A percentile compares a stretch with the other conserved stretches of the same genome.
phyloP scores from a whole-genome alignment of 1,140 invertebrate genomes.

The Tachypleus tridentatus region DNA sequence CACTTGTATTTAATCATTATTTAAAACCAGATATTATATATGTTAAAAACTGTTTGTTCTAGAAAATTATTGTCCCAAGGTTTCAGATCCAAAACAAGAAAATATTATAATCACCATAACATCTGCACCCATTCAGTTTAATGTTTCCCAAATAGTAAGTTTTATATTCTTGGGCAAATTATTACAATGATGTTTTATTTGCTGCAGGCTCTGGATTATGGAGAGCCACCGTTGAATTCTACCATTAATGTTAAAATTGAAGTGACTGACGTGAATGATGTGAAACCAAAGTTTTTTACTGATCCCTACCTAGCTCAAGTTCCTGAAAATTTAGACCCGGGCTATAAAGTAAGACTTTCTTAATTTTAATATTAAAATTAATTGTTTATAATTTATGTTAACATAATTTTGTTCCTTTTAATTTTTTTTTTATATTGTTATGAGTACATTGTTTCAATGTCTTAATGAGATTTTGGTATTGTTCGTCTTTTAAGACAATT shows the following conservation, averaged over 20 bases:
- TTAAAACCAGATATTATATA: no score
- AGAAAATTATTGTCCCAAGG: no score
- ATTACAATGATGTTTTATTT: conserved; percentile 29
- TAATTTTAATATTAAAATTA: neutral
- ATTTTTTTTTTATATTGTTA: no score
- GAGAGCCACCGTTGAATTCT: conserved; percentile 46
- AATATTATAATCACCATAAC: neutral
- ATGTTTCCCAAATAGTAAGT: neutral
- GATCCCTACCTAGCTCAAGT: conserved; percentile 32
- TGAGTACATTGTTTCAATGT: no score
- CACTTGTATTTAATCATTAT: no score
- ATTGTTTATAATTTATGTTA: neutral
- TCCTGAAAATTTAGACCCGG: conserved; percentile 34
- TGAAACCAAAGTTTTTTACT: conserved; percentile 37
- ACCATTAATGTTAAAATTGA: conserved; percentile 63
- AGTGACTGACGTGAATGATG: conserved; percentile 57
- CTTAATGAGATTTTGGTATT: no score
- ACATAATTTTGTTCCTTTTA: neutral
- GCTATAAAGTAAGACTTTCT: conserved; percentile 25
- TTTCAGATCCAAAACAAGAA: no score
- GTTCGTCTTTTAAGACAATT: no score
- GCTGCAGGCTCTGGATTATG: conserved; percentile 46
- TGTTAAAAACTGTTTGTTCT: no score
- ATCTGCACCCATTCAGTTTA: neutral
- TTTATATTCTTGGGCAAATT: conserved; percentile 8